Percentiles rank a stretch among this genome's conserved stretches.
Conservation (phyloP, 2,888 invertebrate species). For the Carcina quercana region DNA sequence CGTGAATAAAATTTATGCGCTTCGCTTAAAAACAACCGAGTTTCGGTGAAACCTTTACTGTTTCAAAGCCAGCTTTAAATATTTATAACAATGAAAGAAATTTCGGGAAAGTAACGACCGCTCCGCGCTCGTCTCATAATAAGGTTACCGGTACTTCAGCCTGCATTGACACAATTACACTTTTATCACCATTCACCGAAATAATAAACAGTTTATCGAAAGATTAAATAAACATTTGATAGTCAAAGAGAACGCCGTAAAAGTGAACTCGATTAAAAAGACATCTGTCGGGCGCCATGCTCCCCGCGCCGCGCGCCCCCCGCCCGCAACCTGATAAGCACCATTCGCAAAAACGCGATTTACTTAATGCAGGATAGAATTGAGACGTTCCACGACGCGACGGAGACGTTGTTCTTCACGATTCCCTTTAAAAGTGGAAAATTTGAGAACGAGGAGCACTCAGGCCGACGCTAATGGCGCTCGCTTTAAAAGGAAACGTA, state of each 20-base stretch:
- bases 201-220: too few species aligned
- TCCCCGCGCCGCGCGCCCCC: background rate
- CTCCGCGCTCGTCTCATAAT: background rate
- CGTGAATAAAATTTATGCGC: constrained; percentile 12
- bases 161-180: too few species aligned
- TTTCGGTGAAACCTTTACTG: constrained; percentile 6
- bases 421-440: constrained; percentile 40
- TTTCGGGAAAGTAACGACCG: background rate
- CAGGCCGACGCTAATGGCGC: constrained; percentile 53
- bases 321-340: constrained; percentile 38
- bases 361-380: constrained; percentile 44
- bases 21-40: constrained; percentile 9
- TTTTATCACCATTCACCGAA: too few species aligned
- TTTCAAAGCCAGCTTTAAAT: constrained; percentile 10
- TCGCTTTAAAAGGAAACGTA: constrained; percentile 59
- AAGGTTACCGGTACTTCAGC: background rate
- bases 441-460: constrained; percentile 48
- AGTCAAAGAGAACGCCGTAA: too few species aligned
- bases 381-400: constrained; percentile 35
- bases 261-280: too few species aligned
- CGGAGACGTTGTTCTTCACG: constrained; percentile 40
- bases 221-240: too few species aligned
- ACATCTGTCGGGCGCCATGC: too few species aligned
- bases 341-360: constrained; percentile 33
- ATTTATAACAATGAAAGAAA: constrained; percentile 5